Base-by-base conservation (phyloP, 2,888 invertebrate genomes). In the Drosophila limbata region DNA sequence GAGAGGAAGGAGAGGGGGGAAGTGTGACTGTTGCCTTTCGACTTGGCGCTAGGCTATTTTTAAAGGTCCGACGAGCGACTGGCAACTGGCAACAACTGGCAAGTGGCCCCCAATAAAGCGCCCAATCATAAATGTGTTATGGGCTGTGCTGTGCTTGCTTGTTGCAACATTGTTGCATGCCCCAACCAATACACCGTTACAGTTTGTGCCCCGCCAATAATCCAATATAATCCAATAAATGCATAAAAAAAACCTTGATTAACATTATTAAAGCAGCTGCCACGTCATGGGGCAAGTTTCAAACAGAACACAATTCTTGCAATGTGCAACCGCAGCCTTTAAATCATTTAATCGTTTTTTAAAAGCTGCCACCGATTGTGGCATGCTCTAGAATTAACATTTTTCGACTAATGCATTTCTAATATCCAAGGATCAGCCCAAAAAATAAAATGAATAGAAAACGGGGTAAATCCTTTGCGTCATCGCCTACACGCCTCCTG, bases 401-500 rank as follows among this genome's bases (percentile, higher is more conserved):
- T 33, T 21, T 6, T n/a, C 10, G 35, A 8, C 1, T 88, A 90
- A 88, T 88, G 89, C 64, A 83, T 90, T 88, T 87, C 81, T 86
- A 86, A 88, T 81, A 77, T 67, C 45, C 50, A 25, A 4, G 13
- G 44, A 33, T 19, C 44, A 44, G 21, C 33, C n/a, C 11, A 33
- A 13, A 3, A n/a, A 5, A 4, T 28, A 0, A 2, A 28, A 3
- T 13, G 6, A 4, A 19, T 45, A 4, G 2, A 31, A 44, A 45
- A 42, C 39, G 52, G 52, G 59, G 69, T 69, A 81, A 85, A 82
- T 81, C 68, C 72, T 70, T 86, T 84, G 83, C 82, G 86, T 91
- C 91, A 91, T 90, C 91, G 83, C 79, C 81, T 88, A 71, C 69
- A 90, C 91, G 84, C 91, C 91, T 66, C 39, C 31, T 13, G 0